These are phyloP conservation scores for Riparia riparia DNA, from an alignment of 2,113 vertebrate species.

Conservation along the genomic window DNA sequence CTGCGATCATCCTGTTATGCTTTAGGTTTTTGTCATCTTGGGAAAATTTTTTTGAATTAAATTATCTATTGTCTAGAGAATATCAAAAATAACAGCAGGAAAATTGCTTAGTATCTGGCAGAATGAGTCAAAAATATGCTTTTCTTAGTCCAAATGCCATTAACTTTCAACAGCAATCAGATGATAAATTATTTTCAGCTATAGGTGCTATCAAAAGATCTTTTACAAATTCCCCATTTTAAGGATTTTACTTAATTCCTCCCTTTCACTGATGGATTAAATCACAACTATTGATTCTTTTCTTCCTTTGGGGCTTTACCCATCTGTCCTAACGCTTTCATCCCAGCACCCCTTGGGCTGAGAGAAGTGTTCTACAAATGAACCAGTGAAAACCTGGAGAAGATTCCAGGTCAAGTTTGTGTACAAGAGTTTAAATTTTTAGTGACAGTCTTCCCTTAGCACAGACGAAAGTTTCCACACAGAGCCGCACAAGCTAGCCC, in stretches of 20 bases:
- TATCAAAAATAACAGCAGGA: slow-evolving; percentile 51
- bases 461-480: slow-evolving; percentile 95
- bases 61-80: slow-evolving; percentile 62
- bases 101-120: slow-evolving; percentile 33
- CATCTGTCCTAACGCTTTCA: slow-evolving; percentile 85
- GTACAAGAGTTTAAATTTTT: slow-evolving; percentile 99
- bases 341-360: slow-evolving; percentile 78
- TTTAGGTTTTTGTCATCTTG: slow-evolving; percentile 49
- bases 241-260: slow-evolving; percentile 83
- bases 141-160: slow-evolving; percentile 38
- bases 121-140: slow-evolving; percentile 36
- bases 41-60: slow-evolving; percentile 68
- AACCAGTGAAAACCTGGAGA: slow-evolving; percentile 86
- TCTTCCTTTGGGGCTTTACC: slow-evolving; percentile 81
- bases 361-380: slow-evolving; percentile 85
- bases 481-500: slow-evolving; percentile 89
- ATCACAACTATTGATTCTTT: slow-evolving; percentile 84
- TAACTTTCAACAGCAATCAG: slow-evolving; percentile 14
- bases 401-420: slow-evolving; percentile 98
- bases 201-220: slow-evolving; percentile 66
- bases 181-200: slow-evolving; percentile 68
- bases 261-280: slow-evolving; percentile 84
- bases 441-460: slow-evolving; percentile 86
- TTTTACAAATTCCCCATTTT: slow-evolving; percentile 81
- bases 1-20: slow-evolving; percentile 30